These are phyloP conservation scores for Aphidius ervi DNA, from an alignment of 1,140 invertebrate species.

Conservation along the genomic window DNA sequence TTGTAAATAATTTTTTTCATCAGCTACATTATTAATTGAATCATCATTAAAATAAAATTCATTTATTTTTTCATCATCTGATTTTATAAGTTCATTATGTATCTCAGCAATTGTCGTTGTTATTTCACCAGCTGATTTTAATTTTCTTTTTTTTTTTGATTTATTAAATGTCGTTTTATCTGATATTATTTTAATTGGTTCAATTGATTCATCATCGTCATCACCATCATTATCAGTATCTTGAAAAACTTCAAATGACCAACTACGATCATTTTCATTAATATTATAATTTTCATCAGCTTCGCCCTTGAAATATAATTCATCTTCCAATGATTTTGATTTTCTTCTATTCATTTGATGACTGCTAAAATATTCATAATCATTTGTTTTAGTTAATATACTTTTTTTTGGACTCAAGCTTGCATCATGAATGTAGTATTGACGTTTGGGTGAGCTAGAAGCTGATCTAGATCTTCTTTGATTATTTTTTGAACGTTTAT, in stretches of 20 bases:
- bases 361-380: conserved; percentile 7
- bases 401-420: conserved; percentile 46
- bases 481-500: conserved; percentile 2
- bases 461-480: conserved; percentile 33
- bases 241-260: conserved; percentile 20
- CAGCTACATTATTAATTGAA: conserved; percentile 1
- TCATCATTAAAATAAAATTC: neutral
- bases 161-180: conserved; percentile 8
- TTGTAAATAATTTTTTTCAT: neutral
- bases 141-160: conserved; percentile 1
- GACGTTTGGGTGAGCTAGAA: conserved; percentile 49
- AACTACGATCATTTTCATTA: conserved; percentile 16
- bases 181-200: neutral
- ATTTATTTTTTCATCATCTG: neutral
- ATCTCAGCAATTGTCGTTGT: neutral
- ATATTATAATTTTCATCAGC: conserved; percentile 11
- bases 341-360: neutral
- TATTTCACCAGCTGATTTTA: conserved; percentile 4
- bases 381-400: conserved; percentile 34
- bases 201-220: neutral
- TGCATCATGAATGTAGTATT: conserved; percentile 39
- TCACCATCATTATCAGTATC: conserved; percentile 3
- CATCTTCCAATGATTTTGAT: neutral
- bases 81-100: conserved; percentile 1
- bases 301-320: neutral